Conservation (phyloP, 35 echinoderm and acorn worm genomes). For the Strongylocentrotus purpuratus region DNA sequence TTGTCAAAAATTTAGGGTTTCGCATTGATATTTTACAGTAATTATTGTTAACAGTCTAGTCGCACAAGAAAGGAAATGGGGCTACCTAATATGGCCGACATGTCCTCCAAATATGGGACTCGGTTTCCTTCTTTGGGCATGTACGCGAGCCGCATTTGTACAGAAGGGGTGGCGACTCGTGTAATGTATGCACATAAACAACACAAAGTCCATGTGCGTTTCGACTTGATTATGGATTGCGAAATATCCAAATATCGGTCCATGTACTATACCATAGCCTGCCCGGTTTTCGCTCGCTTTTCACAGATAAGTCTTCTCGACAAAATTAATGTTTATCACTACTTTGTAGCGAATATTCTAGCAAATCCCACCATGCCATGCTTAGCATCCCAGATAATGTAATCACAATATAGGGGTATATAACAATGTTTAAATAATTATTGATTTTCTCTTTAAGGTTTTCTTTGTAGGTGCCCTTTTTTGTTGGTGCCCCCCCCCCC, state of each 20-base stretch:
- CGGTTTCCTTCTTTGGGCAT: constrained; percentile 45
- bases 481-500: too few species aligned
- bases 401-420: too few species aligned
- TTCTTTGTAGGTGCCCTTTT: too few species aligned
- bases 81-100: constrained; percentile 46
- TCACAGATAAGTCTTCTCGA: too few species aligned
- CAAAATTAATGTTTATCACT: too few species aligned
- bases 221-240: background rate
- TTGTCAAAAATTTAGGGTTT: background rate
- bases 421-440: too few species aligned
- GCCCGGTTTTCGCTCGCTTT: too few species aligned
- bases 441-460: too few species aligned
- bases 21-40: constrained; percentile 25
- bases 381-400: too few species aligned
- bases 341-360: too few species aligned
- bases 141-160: constrained; percentile 30
- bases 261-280: too few species aligned
- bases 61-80: constrained; percentile 33
- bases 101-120: constrained; percentile 42
- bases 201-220: constrained; percentile 54
- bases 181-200: constrained; percentile 51
- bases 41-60: background rate
- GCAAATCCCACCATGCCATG: too few species aligned
- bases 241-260: background rate
- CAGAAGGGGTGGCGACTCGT: constrained; percentile 52